Percentiles rank a stretch among this genome's conserved stretches.
Evolutionary conservation across 2,797 vertebrate genomes (phyloP).

Genomic region (Malurus leucopterus): DNA sequence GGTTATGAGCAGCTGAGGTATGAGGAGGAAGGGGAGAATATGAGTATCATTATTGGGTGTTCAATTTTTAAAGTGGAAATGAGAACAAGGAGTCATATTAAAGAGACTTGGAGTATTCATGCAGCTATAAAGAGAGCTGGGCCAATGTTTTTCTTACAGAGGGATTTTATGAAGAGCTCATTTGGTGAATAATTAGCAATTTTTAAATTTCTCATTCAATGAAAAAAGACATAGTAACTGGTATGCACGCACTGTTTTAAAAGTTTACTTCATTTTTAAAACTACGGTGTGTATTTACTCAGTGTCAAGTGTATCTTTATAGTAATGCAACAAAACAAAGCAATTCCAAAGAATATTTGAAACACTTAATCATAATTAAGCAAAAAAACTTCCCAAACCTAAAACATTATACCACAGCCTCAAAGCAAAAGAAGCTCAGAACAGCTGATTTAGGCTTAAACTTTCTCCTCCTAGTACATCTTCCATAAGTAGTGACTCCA

Average conservation of each 20-base stretch:
- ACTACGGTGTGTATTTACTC: neutral
- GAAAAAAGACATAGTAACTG: neutral
- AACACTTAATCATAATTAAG: neutral
- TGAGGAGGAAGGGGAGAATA: neutral
- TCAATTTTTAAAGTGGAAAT: neutral
- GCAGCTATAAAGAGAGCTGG: neutral
- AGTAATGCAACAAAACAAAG: neutral
- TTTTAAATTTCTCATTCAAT: neutral
- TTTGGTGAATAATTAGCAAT: neutral
- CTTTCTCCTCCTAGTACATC: neutral
- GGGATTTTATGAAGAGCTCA: neutral
- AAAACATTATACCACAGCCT: neutral
- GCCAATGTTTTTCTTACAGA: neutral
- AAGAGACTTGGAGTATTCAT: neutral
- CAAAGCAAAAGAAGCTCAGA: neutral
- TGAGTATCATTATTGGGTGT: neutral
- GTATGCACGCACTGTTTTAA: neutral
- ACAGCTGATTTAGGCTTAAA: neutral
- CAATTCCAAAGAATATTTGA: neutral
- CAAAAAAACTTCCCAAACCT: neutral
- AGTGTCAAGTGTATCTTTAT: neutral
- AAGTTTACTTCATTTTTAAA: neutral
- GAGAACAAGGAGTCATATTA: neutral
- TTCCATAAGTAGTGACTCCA: neutral
- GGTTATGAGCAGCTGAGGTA: neutral